Percentiles rank a stretch among this genome's conserved stretches.
phyloP scores from a whole-genome alignment of 2,888 invertebrate genomes.

The Listrodromus nycthemerus region DNA sequence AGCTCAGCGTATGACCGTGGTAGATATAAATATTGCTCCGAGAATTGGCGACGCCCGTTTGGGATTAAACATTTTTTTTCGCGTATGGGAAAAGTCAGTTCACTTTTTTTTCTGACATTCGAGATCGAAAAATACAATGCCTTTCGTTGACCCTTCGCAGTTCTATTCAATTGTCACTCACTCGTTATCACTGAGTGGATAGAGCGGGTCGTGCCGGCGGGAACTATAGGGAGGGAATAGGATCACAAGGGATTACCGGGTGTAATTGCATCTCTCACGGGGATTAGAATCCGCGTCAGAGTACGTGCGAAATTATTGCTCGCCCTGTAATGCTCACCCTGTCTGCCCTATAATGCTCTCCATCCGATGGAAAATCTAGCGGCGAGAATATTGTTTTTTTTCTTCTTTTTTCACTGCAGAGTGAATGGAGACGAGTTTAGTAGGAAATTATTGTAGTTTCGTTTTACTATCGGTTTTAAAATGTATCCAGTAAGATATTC shows the following conservation, averaged over 20 bases:
- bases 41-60: neutral
- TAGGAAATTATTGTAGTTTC: neutral
- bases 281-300: slow-evolving; percentile 38
- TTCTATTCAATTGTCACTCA: slow-evolving; percentile 38
- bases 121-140: neutral
- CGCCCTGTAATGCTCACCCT: neutral
- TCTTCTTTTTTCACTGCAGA: neutral
- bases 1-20: neutral
- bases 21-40: neutral
- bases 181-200: slow-evolving; percentile 25
- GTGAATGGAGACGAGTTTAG: neutral
- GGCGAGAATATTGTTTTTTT: neutral
- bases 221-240: slow-evolving; percentile 11
- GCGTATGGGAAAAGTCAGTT: neutral
- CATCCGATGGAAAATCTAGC: neutral
- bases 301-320: slow-evolving; percentile 47
- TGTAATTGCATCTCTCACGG: slow-evolving; percentile 50
- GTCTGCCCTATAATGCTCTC: neutral
- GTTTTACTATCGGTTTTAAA: neutral
- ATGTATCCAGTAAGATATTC: neutral
- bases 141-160: neutral
- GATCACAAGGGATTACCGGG: slow-evolving; percentile 41
- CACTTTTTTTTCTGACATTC: neutral
- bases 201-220: neutral
- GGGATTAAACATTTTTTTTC: neutral